Evolutionary conservation across 1,140 invertebrate species (phyloP).

Genomic region (Tribolium castaneum): DNA sequence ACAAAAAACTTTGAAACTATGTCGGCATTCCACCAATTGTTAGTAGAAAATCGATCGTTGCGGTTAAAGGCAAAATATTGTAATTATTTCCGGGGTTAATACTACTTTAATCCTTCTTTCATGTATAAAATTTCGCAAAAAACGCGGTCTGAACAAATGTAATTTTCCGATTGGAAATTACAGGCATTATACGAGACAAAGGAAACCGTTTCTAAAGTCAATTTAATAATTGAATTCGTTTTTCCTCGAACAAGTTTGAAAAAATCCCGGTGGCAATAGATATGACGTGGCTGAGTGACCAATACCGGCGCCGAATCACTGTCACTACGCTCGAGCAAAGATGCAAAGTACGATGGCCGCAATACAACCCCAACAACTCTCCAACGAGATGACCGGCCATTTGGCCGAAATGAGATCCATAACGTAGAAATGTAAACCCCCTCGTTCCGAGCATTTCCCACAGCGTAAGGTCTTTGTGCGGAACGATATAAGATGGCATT

Average conservation of each 20-base stretch:
- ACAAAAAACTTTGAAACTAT: neutral
- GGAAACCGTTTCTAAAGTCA: too few relatives aligned
- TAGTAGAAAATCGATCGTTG: neutral
- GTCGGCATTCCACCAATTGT: conserved; percentile 2
- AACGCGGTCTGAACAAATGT: neutral
- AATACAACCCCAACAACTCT: conserved; percentile 51
- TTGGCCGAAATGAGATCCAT: conserved; percentile 51
- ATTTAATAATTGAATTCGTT: too few relatives aligned
- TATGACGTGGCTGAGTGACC: conserved; percentile 19
- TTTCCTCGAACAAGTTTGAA: neutral
- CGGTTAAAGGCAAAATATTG: neutral
- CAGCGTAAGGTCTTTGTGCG: conserved; percentile 47
- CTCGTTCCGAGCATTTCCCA: conserved; percentile 44
- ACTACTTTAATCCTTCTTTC: neutral
- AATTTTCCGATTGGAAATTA: neutral
- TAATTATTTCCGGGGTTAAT: neutral
- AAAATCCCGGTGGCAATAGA: neutral
- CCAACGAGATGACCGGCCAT: conserved; percentile 50
- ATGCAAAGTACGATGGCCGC: conserved; percentile 49
- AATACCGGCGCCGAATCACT: conserved; percentile 32
- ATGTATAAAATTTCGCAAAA: neutral
- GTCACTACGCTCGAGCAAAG: conserved; percentile 47
- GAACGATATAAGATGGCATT: conserved; percentile 49
- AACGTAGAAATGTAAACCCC: conserved; percentile 50
- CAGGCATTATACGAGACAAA: neutral